Conservation (phyloP, 2,113 vertebrate genomes). For the Syngnathoides biaculeatus region DNA sequence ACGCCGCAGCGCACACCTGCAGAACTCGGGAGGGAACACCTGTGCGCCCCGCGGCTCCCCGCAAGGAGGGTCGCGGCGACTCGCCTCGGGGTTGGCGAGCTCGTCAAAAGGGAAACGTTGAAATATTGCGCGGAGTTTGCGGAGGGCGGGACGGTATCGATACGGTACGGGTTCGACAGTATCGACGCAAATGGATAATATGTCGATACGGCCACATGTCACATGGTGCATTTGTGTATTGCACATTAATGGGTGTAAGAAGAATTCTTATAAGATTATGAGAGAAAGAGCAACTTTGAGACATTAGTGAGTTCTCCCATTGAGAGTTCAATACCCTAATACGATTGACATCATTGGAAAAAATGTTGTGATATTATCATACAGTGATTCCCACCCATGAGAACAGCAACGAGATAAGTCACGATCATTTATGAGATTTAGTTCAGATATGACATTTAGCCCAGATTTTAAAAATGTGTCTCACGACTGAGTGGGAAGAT, state of each 20-base stretch:
- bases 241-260: not conserved
- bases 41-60: conserved; percentile 69
- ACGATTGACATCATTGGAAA: no score
- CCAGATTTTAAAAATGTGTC: not conserved
- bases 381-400: not conserved
- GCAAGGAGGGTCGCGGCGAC: conserved; percentile 50
- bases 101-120: conserved; percentile 53
- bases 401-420: not conserved
- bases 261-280: not conserved
- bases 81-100: conserved; percentile 60
- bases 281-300: not conserved
- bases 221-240: not conserved
- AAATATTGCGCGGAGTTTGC: not conserved
- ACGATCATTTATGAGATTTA: not conserved
- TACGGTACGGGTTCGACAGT: not conserved
- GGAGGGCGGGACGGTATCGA: not conserved
- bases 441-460: not conserved
- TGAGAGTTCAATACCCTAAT: no score
- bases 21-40: conserved; percentile 70
- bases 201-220: no score
- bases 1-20: conserved; percentile 68
- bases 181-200: not conserved
- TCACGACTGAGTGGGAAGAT: not conserved
- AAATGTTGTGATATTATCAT: no score
- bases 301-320: no score